phyloP scores from a whole-genome alignment of 2,888 invertebrate genomes.

The Nomada flava region DNA sequence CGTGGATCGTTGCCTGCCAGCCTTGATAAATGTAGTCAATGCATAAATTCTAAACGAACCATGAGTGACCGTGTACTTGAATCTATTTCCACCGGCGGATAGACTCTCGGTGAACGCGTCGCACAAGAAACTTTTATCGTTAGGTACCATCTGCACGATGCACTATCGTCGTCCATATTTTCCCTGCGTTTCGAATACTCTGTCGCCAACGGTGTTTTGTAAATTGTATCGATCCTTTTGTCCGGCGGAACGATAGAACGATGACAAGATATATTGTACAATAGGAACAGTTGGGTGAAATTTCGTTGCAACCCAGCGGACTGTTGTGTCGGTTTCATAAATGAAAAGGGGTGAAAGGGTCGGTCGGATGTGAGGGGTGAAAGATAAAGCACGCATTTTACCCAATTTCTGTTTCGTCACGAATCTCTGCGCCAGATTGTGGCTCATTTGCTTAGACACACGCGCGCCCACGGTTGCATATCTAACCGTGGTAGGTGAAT shows the following conservation, averaged over 20 bases:
- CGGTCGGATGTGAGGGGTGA: conserved; percentile 14
- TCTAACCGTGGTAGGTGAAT: conserved; percentile 13
- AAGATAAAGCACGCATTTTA: conserved; percentile 59
- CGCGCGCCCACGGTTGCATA: neutral
- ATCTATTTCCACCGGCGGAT: conserved; percentile 39
- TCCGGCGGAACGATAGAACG: no score
- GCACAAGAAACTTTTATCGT: conserved; percentile 40
- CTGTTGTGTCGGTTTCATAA: conserved; percentile 15
- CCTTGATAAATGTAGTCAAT: conserved; percentile 41
- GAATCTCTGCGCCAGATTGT: conserved; percentile 33
- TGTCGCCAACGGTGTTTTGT: neutral
- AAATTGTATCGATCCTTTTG: neutral
- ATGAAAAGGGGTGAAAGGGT: conserved; percentile 24
- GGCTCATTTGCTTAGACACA: conserved; percentile 58
- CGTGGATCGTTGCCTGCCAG: conserved; percentile 1
- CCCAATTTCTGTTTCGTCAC: conserved; percentile 6
- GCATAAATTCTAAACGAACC: conserved; percentile 44
- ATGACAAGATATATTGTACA: neutral
- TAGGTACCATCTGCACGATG: conserved; percentile 31
- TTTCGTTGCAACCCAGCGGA: conserved; percentile 10
- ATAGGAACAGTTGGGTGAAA: neutral
- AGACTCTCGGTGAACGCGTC: conserved; percentile 15
- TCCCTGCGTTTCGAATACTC: neutral
- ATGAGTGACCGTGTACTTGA: conserved; percentile 36
- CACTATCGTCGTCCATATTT: conserved; percentile 7